Percentiles rank a stretch among this genome's conserved stretches.
These are phyloP conservation scores for Psilopsiagon aurifrons DNA, from an alignment of 2,113 vertebrate species.

Conservation along the genomic window DNA sequence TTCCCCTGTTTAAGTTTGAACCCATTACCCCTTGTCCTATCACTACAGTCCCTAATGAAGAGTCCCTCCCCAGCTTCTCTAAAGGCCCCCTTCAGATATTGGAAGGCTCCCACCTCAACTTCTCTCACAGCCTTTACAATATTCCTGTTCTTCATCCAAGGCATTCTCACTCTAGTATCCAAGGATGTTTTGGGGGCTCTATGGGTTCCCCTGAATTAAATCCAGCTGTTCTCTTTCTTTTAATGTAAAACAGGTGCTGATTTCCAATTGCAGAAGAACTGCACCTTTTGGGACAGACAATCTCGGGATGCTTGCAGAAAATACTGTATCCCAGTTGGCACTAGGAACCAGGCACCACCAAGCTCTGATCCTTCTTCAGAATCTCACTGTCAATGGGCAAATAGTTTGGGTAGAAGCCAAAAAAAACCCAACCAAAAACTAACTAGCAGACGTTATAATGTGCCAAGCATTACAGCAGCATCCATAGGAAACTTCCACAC, in stretches of 20 bases:
- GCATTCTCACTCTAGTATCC: too few species aligned
- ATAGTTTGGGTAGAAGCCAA: not conserved
- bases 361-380: not conserved
- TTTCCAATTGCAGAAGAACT: not conserved
- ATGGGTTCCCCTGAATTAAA: not conserved
- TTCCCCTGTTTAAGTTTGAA: too few species aligned
- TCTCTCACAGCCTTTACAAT: not conserved
- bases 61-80: too few species aligned
- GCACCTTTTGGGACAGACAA: not conserved
- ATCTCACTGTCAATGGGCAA: not conserved
- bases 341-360: not conserved
- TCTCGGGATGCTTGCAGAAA: not conserved
- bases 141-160: not conserved
- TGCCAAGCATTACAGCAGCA: not conserved
- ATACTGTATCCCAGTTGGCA: not conserved
- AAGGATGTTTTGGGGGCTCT: not conserved
- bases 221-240: not conserved
- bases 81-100: too few species aligned
- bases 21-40: too few species aligned
- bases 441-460: not conserved
- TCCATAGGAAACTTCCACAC: not conserved
- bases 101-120: not conserved
- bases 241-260: not conserved
- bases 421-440: not conserved
- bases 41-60: too few species aligned